A percentile compares a stretch with the other conserved stretches of the same genome.
phyloP scores from a whole-genome alignment of 2,888 invertebrate species.

The Acrobeloides nanus region DNA sequence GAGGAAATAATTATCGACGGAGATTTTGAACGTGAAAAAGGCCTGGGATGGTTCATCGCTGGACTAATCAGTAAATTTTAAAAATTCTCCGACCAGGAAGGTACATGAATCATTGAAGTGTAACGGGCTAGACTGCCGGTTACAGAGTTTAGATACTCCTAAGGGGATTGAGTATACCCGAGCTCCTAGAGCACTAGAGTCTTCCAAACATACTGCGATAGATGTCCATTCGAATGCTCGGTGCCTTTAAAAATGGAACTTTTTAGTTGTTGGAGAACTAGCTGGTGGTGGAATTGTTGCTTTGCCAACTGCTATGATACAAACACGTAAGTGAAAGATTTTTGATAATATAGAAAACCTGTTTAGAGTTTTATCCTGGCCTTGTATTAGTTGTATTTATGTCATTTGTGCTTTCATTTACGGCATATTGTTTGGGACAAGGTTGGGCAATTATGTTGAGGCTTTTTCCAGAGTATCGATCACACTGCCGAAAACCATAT shows the following conservation, averaged over 20 bases:
- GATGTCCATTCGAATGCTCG: too few species aligned
- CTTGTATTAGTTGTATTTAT: constrained; percentile 32
- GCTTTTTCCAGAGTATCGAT: constrained; percentile 42
- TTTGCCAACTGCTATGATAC: constrained; percentile 45
- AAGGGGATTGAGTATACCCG: too few species aligned
- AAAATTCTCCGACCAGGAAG: too few species aligned
- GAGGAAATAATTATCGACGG: too few species aligned
- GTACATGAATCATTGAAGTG: too few species aligned
- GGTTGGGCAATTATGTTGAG: constrained; percentile 44
- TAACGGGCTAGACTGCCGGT: too few species aligned
- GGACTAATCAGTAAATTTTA: too few species aligned
- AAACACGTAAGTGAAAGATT: constrained; percentile 31
- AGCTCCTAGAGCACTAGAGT: not conserved
- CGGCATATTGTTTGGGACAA: constrained; percentile 43
- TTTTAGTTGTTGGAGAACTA: constrained; percentile 43
- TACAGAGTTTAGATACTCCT: too few species aligned
- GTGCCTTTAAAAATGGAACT: not conserved
- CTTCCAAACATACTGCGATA: too few species aligned
- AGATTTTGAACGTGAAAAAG: too few species aligned
- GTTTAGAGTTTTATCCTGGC: constrained; percentile 38
- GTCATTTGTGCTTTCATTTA: constrained; percentile 36
- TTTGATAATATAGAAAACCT: not conserved
- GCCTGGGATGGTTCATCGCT: too few species aligned
- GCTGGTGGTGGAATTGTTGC: constrained; percentile 49
- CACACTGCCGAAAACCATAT: constrained; percentile 38